Base-by-base conservation (phyloP, 2,797 vertebrate species). In the Spea hammondii region DNA sequence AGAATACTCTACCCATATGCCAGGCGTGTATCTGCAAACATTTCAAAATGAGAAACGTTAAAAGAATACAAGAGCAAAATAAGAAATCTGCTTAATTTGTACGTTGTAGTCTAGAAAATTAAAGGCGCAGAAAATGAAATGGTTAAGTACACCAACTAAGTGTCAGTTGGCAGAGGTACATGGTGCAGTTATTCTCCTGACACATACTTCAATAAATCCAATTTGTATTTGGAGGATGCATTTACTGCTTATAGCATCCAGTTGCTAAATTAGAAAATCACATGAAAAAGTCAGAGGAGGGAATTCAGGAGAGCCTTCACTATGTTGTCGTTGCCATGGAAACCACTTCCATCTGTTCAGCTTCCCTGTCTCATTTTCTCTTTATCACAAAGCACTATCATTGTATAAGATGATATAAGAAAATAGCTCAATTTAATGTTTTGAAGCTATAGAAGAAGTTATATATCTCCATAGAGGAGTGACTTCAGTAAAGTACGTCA, bases 301-400 rank as follows among this genome's bases (percentile, higher is more conserved):
- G 74, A 79, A 59, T 13, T 69, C 10, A 67, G 59, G 79, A 69
- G 47, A 44, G 4, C 32, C 3, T 80, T 84, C 68, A 69, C 44
- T 49, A 3, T 68, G 74, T 83, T 85, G 80, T 85, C 81, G 85
- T 85, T 83, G 79, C 86, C 81, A 85, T 86, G 82, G 84, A 85
- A 87, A 87, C 78, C 6, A 57, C 75, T 59, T 79, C 75, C 64
- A 66, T 77, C 65, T 83, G 80, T 17, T 84, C 78, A 55, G 67
- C 51, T 64, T 78, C 76, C 59, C 32, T 57, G 69, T 71, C 76
- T 84, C 74, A 82, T 76, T 83, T 53, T 48, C 54, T 53, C 48
- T 65, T 78, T 51, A 83, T 83, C 69, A 85, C 53, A 45, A 66
- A 68, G 75, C 50, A 82, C 83, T 47, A 85, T 78, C 9, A 80